Conservation (phyloP, 2,888 invertebrate species). For the Mythimna lalbum region DNA sequence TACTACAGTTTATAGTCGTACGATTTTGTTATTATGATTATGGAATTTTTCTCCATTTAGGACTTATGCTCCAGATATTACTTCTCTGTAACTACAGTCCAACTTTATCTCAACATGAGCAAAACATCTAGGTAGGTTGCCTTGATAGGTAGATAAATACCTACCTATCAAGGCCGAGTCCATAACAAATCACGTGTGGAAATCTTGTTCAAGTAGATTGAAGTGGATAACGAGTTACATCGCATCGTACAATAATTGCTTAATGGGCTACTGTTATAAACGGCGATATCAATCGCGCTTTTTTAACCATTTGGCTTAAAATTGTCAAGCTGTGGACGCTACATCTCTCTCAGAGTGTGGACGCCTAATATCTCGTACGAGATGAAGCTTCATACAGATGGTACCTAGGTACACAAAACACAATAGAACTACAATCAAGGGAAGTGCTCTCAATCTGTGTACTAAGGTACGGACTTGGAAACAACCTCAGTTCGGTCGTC, state of each 20-base stretch:
- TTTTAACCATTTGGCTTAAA: background rate
- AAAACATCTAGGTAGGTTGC: background rate
- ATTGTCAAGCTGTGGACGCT: background rate
- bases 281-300: background rate
- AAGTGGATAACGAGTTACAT: background rate
- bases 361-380: constrained; percentile 6
- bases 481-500: constrained; percentile 63
- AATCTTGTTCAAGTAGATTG: background rate
- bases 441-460: constrained; percentile 57
- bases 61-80: background rate
- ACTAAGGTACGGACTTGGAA: constrained; percentile 64
- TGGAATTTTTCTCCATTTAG: background rate
- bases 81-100: background rate
- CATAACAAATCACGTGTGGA: background rate
- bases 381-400: constrained; percentile 11
- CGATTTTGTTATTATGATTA: background rate
- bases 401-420: constrained; percentile 46
- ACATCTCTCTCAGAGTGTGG: background rate
- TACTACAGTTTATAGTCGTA: constrained; percentile 7
- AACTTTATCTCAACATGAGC: background rate
- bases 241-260: background rate
- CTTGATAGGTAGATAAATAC: background rate
- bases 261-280: background rate
- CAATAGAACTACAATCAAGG: constrained; percentile 60
- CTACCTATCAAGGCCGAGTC: constrained; percentile 1